Conservation (phyloP, 2,888 invertebrate species). For the Acanthococcus lagerstroemiae region DNA sequence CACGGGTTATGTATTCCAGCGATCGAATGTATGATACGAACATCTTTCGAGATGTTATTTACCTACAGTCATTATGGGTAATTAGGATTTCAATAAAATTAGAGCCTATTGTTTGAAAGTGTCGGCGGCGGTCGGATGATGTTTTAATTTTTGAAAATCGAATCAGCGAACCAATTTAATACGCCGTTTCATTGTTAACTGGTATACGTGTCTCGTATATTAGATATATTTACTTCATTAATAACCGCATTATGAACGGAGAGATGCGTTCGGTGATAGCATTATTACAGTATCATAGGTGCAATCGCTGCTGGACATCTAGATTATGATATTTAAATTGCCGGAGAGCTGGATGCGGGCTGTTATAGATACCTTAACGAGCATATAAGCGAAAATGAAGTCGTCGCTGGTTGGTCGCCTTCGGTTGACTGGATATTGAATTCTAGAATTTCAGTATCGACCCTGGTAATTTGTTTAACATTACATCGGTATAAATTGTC, state of each 20-base stretch:
- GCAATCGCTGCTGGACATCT: not conserved
- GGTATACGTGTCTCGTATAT: too few relatives aligned
- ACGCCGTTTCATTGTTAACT: not conserved
- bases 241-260: not conserved
- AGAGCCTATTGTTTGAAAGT: not conserved
- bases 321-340: not conserved
- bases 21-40: too few relatives aligned
- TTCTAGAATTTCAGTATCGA: not conserved
- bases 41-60: too few relatives aligned
- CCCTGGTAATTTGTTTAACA: not conserved
- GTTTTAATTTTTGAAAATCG: not conserved
- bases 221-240: not conserved
- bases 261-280: not conserved
- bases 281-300: not conserved
- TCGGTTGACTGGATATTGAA: not conserved
- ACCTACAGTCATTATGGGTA: not conserved
- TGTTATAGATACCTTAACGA: too few relatives aligned
- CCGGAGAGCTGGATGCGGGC: not conserved
- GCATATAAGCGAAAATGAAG: not conserved
- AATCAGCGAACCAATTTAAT: not conserved
- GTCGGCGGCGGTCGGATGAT: not conserved
- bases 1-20: too few relatives aligned
- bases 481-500: too few relatives aligned
- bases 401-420: not conserved
- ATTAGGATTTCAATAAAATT: not conserved